A percentile compares a stretch with the other conserved stretches of the same genome.
These are phyloP conservation scores for Sylvilagus bachmani DNA, from an alignment of 2,113 vertebrate genomes.

Conservation along the genomic window DNA sequence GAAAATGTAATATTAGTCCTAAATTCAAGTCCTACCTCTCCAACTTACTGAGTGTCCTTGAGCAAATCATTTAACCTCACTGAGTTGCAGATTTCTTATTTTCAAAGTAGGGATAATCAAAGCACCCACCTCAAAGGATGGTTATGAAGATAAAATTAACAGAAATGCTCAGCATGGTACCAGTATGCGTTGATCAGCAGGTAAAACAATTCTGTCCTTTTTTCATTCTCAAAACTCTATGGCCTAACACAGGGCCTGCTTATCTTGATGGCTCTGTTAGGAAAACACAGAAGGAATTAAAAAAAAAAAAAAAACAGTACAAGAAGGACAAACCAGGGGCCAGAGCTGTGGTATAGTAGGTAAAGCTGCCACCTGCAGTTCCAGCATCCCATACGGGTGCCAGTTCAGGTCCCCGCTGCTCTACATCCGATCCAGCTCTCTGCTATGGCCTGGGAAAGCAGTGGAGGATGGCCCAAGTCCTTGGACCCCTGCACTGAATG, in stretches of 20 bases:
- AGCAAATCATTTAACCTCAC: background rate
- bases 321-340: too few relatives aligned
- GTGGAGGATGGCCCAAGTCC: too few relatives aligned
- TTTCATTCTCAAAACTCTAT: background rate
- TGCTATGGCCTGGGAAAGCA: too few relatives aligned
- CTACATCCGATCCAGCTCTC: too few relatives aligned
- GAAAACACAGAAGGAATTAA: background rate
- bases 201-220: background rate
- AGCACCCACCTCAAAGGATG: background rate
- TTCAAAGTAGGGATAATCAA: background rate
- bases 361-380: too few relatives aligned
- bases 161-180: background rate
- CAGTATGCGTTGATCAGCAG: background rate
- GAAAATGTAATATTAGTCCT: background rate
- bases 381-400: too few relatives aligned
- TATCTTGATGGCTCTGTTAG: background rate
- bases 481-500: too few relatives aligned
- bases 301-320: too few relatives aligned
- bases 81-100: background rate
- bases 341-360: too few relatives aligned
- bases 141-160: background rate
- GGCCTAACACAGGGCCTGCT: background rate
- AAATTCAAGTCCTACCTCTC: conserved; percentile 5
- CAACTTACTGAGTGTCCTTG: background rate
- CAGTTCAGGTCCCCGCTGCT: too few relatives aligned